These are phyloP conservation scores for Bombus balteatus DNA, from an alignment of 1,140 invertebrate genomes.

Conservation along the genomic window DNA sequence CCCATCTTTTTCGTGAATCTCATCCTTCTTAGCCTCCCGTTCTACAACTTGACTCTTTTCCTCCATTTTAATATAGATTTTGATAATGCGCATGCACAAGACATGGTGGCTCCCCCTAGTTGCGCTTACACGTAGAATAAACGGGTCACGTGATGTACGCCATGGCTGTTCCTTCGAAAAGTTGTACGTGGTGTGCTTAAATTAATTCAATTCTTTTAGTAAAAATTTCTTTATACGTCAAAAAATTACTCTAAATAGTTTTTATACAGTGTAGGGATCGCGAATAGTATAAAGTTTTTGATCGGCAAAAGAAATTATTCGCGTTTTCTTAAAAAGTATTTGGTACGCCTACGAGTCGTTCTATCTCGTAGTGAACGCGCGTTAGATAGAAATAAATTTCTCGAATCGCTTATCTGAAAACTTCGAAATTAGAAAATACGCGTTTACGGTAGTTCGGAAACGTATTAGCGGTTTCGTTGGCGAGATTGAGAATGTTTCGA, in stretches of 20 bases:
- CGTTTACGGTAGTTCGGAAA: no score
- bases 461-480: no score
- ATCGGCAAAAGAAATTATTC: background rate
- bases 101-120: constrained; percentile 41
- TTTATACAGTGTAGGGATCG: background rate
- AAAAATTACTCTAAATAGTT: background rate
- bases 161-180: background rate
- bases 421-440: background rate
- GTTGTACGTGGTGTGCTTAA: no score
- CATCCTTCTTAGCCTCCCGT: constrained; percentile 77
- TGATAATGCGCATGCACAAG: constrained; percentile 49
- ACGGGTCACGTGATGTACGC: constrained; percentile 10
- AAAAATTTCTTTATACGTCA: background rate
- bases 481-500: no score
- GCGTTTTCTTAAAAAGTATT: background rate
- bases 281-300: background rate
- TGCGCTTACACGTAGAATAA: background rate
- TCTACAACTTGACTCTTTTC: constrained; percentile 78
- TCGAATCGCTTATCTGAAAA: background rate
- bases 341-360: background rate
- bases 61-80: constrained; percentile 82
- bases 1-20: constrained; percentile 77
- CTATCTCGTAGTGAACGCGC: background rate
- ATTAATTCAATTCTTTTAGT: background rate
- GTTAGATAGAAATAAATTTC: background rate